phyloP scores from a whole-genome alignment of 2,113 vertebrate species.

The Etheostoma spectabile region DNA sequence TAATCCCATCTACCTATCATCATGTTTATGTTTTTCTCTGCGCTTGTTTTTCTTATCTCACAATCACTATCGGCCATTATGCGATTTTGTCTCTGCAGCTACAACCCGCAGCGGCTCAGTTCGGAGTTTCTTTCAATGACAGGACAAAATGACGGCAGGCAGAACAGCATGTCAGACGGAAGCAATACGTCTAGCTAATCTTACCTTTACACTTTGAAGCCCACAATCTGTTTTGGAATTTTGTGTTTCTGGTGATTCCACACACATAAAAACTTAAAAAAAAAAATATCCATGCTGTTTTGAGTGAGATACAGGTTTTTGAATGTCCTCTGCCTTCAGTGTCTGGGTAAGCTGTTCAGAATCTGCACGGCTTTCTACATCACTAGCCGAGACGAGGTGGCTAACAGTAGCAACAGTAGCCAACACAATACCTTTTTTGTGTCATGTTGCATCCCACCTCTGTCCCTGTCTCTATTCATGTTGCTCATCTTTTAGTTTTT shows the following conservation, averaged over 20 bases:
- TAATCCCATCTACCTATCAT: slow-evolving; percentile 48
- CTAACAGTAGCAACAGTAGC: background rate
- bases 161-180: background rate
- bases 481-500: no score
- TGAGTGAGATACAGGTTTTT: no score
- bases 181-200: background rate
- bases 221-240: background rate
- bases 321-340: no score
- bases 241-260: no score
- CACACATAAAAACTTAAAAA: no score
- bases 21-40: slow-evolving; percentile 18
- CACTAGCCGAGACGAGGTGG: no score
- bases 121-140: slow-evolving; percentile 3
- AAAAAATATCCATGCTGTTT: no score
- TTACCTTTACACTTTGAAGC: background rate
- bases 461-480: no score
- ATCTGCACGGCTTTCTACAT: no score
- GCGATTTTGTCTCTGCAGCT: slow-evolving; percentile 21
- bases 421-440: no score
- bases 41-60: slow-evolving; percentile 52
- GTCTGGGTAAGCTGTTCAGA: no score
- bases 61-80: slow-evolving; percentile 35
- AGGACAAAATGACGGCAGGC: background rate
- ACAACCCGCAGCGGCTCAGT: slow-evolving; percentile 4
- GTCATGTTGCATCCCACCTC: no score